Evolutionary conservation across 2,113 vertebrate species (phyloP).

Genomic region (Machaerirhynchus nigripectus): DNA sequence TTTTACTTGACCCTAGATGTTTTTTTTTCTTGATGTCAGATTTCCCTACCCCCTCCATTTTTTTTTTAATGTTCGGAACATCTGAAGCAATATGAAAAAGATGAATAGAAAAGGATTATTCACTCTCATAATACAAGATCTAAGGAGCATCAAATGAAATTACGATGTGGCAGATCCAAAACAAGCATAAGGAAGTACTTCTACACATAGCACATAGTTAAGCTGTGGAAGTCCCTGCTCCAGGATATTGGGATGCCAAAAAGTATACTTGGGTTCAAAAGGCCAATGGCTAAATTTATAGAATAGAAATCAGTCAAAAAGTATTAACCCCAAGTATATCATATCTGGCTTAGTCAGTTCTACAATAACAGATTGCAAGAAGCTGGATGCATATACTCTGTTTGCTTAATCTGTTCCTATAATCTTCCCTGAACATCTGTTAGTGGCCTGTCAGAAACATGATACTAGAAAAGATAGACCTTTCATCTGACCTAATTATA

Average conservation of each 20-base stretch:
- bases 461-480: not conserved
- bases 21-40: not conserved
- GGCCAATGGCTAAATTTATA: not conserved
- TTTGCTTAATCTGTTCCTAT: not conserved
- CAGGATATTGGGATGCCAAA: slow-evolving; percentile 52
- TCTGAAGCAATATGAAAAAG: slow-evolving; percentile 53
- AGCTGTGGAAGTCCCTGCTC: not conserved
- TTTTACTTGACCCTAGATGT: not conserved
- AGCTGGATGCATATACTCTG: not conserved
- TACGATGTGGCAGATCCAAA: slow-evolving; percentile 58
- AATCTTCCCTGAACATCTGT: slow-evolving; percentile 6
- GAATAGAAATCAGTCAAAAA: slow-evolving; percentile 11
- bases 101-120: slow-evolving; percentile 44
- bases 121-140: slow-evolving; percentile 38
- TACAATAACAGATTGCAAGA: not conserved
- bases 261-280: slow-evolving; percentile 36
- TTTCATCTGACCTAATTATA: not conserved
- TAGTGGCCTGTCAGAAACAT: slow-evolving; percentile 11
- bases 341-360: not conserved
- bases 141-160: slow-evolving; percentile 63
- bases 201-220: slow-evolving; percentile 46
- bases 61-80: not conserved
- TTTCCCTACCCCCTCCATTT: not conserved
- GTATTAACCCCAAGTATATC: not conserved
- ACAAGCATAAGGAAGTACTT: slow-evolving; percentile 67